Conservation (phyloP, 1,140 invertebrate genomes). For the Sipha flava region DNA sequence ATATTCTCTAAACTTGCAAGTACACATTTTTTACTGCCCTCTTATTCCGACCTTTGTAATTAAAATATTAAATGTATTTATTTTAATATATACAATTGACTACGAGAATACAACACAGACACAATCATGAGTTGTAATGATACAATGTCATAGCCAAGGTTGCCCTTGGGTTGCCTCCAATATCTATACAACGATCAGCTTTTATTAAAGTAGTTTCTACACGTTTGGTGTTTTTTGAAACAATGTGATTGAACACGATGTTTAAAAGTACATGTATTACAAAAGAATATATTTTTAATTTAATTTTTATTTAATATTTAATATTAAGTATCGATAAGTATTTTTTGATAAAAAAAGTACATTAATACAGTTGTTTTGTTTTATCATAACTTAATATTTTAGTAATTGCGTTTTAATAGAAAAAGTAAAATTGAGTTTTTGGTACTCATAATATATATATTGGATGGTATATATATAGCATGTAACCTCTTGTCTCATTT, state of each 20-base stretch:
- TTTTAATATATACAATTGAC: slow-evolving; percentile 24
- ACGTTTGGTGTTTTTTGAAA: neutral
- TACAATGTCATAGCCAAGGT: slow-evolving; percentile 32
- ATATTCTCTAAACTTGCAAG: neutral
- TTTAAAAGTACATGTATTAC: neutral
- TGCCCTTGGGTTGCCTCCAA: slow-evolving; percentile 27
- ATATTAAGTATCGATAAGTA: neutral
- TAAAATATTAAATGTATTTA: neutral
- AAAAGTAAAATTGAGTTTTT: too few relatives aligned
- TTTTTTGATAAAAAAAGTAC: too few relatives aligned
- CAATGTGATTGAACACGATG: neutral
- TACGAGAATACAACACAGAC: slow-evolving; percentile 4
- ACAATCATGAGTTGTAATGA: slow-evolving; percentile 27
- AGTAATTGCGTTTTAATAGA: too few relatives aligned
- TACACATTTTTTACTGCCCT: neutral
- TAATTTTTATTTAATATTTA: neutral
- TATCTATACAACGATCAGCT: slow-evolving; percentile 4
- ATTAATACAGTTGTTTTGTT: too few relatives aligned
- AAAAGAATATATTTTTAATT: neutral
- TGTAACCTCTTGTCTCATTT: too few relatives aligned
- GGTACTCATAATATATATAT: too few relatives aligned
- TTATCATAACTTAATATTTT: too few relatives aligned
- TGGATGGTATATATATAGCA: too few relatives aligned
- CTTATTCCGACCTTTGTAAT: neutral
- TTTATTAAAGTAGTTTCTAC: slow-evolving; percentile 21